Evolutionary conservation across 2,113 vertebrate genomes (phyloP).

Genomic region (Salvator merianae): DNA sequence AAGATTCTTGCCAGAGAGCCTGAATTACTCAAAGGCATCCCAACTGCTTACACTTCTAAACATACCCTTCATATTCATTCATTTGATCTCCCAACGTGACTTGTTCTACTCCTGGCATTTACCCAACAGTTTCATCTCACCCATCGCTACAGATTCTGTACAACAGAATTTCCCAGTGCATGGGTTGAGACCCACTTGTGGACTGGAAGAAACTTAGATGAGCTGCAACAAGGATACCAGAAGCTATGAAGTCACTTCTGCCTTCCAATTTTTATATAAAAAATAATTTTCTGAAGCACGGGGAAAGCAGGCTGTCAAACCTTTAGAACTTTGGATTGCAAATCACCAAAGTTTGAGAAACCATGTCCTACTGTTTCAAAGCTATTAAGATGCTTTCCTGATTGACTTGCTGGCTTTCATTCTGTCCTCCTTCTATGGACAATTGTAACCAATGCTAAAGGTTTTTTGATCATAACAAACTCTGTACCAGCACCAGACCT

Average conservation of each 20-base stretch:
- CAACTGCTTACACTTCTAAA: neutral
- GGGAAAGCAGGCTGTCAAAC: too few species aligned
- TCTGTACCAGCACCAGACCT: neutral
- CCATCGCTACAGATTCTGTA: too few species aligned
- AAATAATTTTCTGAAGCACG: too few species aligned
- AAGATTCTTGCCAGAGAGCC: neutral
- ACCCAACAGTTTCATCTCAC: neutral
- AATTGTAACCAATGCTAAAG: neutral
- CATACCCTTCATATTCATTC: neutral
- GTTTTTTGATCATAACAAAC: neutral
- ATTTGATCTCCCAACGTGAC: neutral
- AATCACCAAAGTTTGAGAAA: too few species aligned
- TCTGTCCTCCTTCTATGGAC: neutral
- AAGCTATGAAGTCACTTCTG: too few species aligned
- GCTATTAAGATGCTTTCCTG: neutral
- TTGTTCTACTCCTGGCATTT: neutral
- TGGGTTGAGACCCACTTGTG: too few species aligned
- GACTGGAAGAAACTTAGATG: too few species aligned
- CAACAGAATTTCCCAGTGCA: too few species aligned
- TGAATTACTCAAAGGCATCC: neutral
- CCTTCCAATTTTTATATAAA: too few species aligned
- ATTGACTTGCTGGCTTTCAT: neutral
- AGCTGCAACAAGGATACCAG: too few species aligned
- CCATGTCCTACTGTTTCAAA: neutral
- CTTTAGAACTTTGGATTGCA: too few species aligned